A percentile compares a stretch with the other conserved stretches of the same genome.
Evolutionary conservation across 2,113 vertebrate species (phyloP).

Genomic region (Tauraco erythrolophus): DNA sequence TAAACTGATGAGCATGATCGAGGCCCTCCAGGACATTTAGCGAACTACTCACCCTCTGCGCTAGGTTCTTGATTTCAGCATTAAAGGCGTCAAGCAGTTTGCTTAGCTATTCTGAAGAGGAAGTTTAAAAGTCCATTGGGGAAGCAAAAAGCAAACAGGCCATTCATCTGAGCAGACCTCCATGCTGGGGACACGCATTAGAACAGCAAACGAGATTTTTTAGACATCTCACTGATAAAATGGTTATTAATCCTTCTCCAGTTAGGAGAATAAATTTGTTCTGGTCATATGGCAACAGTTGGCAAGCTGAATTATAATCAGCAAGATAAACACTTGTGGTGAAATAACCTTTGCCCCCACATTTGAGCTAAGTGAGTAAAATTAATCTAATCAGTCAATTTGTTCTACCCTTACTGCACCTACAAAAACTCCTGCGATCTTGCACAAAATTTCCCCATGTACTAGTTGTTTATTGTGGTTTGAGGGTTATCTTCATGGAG

Average conservation of each 20-base stretch:
- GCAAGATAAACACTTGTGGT: conserved; percentile 8
- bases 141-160: not conserved
- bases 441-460: not conserved
- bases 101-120: not conserved
- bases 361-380: not conserved
- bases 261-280: conserved; percentile 18
- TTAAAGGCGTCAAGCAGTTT: not conserved
- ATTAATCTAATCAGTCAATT: not conserved
- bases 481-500: not conserved
- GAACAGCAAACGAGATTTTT: not conserved
- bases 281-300: not conserved
- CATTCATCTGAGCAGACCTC: not conserved
- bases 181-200: not conserved
- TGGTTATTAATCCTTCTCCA: not conserved
- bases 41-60: not conserved
- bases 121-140: not conserved
- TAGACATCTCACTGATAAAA: not conserved
- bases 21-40: not conserved
- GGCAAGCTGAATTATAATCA: conserved; percentile 7
- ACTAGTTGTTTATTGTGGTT: not conserved
- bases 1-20: rapidly evolving
- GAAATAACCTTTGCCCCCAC: conserved; percentile 20
- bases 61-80: not conserved
- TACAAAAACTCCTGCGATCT: not conserved
- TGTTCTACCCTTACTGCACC: not conserved